Evolutionary conservation across 1,140 invertebrate genomes (phyloP).

Genomic region (Drosophila bifasciata): DNA sequence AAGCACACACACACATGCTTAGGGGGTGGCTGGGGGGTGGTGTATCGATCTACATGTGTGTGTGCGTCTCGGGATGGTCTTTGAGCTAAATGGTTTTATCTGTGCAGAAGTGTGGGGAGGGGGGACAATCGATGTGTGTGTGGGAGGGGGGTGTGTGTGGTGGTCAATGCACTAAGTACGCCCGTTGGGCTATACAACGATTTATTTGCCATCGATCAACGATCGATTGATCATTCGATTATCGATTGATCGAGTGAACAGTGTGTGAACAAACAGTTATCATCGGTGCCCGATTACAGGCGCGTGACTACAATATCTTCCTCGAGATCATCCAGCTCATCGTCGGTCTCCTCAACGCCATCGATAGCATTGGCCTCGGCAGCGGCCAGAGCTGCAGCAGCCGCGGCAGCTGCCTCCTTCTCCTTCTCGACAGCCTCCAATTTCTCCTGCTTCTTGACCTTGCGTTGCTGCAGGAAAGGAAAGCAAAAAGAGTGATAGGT

Average conservation of each 20-base stretch:
- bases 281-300: conserved; percentile 85
- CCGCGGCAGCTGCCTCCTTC: conserved; percentile 75
- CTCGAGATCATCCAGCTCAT: conserved; percentile 93
- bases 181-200: conserved; percentile 55
- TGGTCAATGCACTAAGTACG: conserved; percentile 49
- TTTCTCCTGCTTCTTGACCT: conserved; percentile 89
- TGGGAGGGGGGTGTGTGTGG: neutral
- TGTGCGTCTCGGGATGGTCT: conserved; percentile 38
- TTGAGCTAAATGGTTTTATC: conserved; percentile 51
- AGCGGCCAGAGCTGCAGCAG: conserved; percentile 84
- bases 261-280: conserved; percentile 13
- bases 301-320: conserved; percentile 94
- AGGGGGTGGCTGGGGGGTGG: too few relatives aligned
- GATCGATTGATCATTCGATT: too few relatives aligned
- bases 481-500: conserved; percentile 4
- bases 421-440: conserved; percentile 84
- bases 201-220: conserved; percentile 12
- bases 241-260: too few relatives aligned
- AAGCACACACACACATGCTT: conserved; percentile 9
- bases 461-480: conserved; percentile 77
- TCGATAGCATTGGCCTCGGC: conserved; percentile 83
- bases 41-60: neutral
- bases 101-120: neutral
- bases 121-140: too few relatives aligned
- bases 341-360: conserved; percentile 89